Evolutionary conservation across 2,888 invertebrate species (phyloP).

Genomic region (Drosophila niveifrons): DNA sequence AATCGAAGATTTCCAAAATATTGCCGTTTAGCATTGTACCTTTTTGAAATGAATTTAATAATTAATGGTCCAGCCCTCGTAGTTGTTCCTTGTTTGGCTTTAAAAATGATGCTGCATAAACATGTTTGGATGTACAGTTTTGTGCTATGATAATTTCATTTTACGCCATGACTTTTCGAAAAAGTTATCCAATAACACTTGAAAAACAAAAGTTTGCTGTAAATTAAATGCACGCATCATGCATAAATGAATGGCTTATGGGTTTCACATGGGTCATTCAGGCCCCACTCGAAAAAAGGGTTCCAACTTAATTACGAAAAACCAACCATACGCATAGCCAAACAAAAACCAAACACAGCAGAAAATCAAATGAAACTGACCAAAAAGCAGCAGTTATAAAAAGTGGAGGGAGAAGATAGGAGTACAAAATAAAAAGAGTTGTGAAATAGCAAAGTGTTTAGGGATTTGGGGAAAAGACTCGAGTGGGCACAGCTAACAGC

Average conservation of each 20-base stretch:
- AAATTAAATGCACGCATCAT: conserved; percentile 66
- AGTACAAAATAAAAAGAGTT: conserved; percentile 17
- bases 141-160: conserved; percentile 59
- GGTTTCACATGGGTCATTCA: conserved; percentile 27
- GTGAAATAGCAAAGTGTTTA: conserved; percentile 15
- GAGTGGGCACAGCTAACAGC: conserved; percentile 49
- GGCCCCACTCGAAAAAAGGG: conserved; percentile 68
- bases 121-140: conserved; percentile 23
- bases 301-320: conserved; percentile 69
- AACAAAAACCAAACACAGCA: conserved; percentile 59
- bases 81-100: conserved; percentile 13
- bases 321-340: background rate
- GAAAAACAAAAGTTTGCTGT: conserved; percentile 57
- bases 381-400: conserved; percentile 12
- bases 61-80: background rate
- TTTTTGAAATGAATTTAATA: background rate
- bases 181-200: conserved; percentile 71
- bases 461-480: conserved; percentile 38
- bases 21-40: background rate
- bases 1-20: background rate
- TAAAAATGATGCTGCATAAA: conserved; percentile 51
- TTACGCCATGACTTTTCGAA: conserved; percentile 62
- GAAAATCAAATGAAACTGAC: conserved; percentile 64
- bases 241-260: conserved; percentile 57
- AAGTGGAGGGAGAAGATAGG: background rate